These are phyloP conservation scores for Pammene fasciana DNA, from an alignment of 2,888 invertebrate genomes.

Conservation along the genomic window DNA sequence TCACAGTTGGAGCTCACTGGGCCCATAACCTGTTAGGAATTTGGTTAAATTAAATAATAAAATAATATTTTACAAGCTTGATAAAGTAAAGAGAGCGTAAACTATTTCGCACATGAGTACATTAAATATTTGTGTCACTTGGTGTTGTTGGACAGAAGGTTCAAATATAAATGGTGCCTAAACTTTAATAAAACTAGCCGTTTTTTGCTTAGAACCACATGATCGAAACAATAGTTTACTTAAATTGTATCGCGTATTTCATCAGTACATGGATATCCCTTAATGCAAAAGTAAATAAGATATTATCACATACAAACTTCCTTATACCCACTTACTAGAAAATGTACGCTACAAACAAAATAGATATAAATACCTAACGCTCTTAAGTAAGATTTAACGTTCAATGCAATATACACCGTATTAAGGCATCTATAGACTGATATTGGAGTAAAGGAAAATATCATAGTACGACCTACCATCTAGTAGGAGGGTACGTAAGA, in stretches of 20 bases:
- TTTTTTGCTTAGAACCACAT: too few species aligned
- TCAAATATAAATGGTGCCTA: too few species aligned
- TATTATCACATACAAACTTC: conserved; percentile 34
- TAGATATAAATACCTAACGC: neutral
- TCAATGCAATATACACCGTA: conserved; percentile 19
- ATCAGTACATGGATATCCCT: neutral
- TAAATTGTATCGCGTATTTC: neutral
- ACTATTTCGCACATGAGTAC: too few species aligned
- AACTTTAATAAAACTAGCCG: too few species aligned
- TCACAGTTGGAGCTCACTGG: too few species aligned
- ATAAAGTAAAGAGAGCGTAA: too few species aligned
- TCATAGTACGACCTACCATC: conserved; percentile 2
- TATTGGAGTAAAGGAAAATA: neutral
- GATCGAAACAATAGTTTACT: too few species aligned
- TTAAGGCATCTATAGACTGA: neutral
- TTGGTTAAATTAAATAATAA: too few species aligned
- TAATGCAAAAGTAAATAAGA: conserved; percentile 26
- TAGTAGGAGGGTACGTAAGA: neutral
- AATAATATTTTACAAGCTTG: too few species aligned
- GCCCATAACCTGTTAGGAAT: too few species aligned
- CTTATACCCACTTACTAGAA: conserved; percentile 24
- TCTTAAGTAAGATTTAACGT: neutral
- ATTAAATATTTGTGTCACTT: too few species aligned
- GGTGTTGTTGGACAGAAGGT: too few species aligned
- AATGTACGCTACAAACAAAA: conserved; percentile 5